Evolutionary conservation across 2,113 vertebrate species (phyloP).

Genomic region (Cyanoderma ruficeps): DNA sequence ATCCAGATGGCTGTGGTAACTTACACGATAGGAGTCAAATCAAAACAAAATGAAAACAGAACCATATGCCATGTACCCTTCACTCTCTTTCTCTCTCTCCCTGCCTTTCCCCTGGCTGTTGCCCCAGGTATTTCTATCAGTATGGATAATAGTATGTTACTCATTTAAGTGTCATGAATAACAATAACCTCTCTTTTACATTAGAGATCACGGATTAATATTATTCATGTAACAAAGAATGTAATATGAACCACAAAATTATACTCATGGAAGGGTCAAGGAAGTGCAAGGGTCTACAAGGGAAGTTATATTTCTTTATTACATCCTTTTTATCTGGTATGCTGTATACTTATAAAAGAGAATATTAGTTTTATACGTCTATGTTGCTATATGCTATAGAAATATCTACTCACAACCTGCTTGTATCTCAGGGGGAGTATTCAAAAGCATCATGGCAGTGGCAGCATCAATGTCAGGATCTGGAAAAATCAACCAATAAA

Average conservation of each 20-base stretch:
- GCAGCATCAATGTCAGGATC: constrained; percentile 87
- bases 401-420: constrained; percentile 87
- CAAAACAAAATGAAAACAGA: constrained; percentile 68
- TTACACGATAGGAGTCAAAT: constrained; percentile 51
- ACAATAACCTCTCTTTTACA: constrained; percentile 43
- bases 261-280: constrained; percentile 42
- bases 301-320: constrained; percentile 37
- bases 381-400: constrained; percentile 80
- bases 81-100: neutral
- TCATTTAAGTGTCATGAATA: constrained; percentile 43
- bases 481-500: constrained; percentile 87
- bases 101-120: constrained; percentile 36
- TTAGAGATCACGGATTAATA: constrained; percentile 27
- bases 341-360: constrained; percentile 56
- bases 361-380: constrained; percentile 75
- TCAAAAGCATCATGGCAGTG: constrained; percentile 88
- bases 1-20: constrained; percentile 63
- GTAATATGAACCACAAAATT: constrained; percentile 21
- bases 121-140: constrained; percentile 13
- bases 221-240: constrained; percentile 43
- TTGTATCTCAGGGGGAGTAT: constrained; percentile 85
- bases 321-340: constrained; percentile 50
- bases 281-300: constrained; percentile 31
- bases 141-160: neutral
- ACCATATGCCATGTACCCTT: constrained; percentile 50